These are phyloP conservation scores for Ranitomeya variabilis DNA, from an alignment of 2,113 vertebrate genomes.

Conservation along the genomic window DNA sequence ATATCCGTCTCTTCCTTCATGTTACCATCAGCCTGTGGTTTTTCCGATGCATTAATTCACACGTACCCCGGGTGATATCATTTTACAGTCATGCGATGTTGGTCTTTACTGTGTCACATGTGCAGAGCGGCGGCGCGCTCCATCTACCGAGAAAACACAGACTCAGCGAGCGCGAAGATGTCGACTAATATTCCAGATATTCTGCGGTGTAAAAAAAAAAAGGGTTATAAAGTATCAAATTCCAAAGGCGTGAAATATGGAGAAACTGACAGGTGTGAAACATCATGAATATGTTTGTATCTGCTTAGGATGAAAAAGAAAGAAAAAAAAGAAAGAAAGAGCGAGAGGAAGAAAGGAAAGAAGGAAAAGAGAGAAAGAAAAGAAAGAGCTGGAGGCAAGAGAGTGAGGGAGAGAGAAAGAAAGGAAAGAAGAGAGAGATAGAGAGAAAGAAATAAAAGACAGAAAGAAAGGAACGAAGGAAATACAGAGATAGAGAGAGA, in stretches of 20 bases:
- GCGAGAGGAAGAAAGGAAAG: too few relatives aligned
- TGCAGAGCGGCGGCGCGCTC: neutral
- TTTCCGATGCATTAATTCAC: neutral
- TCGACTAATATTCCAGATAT: conserved; percentile 52
- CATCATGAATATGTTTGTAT: conserved; percentile 56
- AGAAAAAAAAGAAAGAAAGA: neutral
- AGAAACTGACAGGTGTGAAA: conserved; percentile 61
- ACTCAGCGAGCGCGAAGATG: neutral
- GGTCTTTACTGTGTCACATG: neutral
- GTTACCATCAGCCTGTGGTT: neutral
- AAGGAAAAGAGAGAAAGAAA: too few relatives aligned
- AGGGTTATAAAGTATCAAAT: conserved; percentile 46
- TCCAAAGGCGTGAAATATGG: conserved; percentile 60
- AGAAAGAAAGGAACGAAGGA: too few relatives aligned
- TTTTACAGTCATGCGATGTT: neutral
- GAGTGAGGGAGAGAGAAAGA: too few relatives aligned
- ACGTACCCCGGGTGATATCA: neutral
- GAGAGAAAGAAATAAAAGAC: too few relatives aligned
- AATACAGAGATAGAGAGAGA: too few relatives aligned
- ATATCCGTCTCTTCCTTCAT: neutral
- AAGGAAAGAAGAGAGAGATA: too few relatives aligned
- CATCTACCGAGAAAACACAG: conserved; percentile 17
- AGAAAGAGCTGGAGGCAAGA: too few relatives aligned
- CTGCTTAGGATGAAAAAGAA: conserved; percentile 60
- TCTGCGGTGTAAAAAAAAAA: conserved; percentile 33